Conservation (phyloP, 2,113 vertebrate species). For the Vombatus ursinus region DNA sequence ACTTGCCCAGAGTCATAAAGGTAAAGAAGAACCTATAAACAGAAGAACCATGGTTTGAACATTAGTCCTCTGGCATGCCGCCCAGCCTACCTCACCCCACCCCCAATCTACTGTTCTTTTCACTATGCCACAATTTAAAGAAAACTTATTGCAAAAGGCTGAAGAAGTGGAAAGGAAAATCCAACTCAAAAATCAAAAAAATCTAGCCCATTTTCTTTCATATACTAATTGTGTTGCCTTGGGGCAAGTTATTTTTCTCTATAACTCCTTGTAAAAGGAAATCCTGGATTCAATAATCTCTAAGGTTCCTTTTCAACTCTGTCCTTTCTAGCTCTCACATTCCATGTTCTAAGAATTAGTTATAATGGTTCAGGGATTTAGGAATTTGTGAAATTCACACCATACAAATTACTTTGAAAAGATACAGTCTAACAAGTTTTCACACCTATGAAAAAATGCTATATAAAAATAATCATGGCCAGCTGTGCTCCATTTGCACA, state of each 20-base stretch:
- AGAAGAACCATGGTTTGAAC: background rate
- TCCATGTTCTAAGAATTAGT: background rate
- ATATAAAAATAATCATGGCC: background rate
- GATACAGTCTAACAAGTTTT: background rate
- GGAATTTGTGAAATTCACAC: background rate
- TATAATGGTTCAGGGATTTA: background rate
- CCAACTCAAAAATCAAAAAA: background rate
- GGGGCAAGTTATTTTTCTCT: background rate
- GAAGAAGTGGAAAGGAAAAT: background rate
- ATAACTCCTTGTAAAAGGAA: background rate
- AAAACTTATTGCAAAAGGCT: background rate
- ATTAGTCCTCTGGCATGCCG: background rate
- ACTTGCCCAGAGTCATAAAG: background rate
- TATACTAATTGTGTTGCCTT: background rate
- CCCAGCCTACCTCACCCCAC: too few relatives aligned
- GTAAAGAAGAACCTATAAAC: background rate
- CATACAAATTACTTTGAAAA: background rate
- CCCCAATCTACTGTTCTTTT: background rate
- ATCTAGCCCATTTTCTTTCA: background rate
- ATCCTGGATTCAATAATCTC: background rate
- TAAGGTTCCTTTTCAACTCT: background rate
- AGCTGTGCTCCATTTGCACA: background rate
- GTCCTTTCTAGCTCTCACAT: background rate
- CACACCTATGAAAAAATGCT: background rate
- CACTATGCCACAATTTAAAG: background rate